phyloP scores from a whole-genome alignment of 1,140 invertebrate genomes.

The Anthonomus grandis region DNA sequence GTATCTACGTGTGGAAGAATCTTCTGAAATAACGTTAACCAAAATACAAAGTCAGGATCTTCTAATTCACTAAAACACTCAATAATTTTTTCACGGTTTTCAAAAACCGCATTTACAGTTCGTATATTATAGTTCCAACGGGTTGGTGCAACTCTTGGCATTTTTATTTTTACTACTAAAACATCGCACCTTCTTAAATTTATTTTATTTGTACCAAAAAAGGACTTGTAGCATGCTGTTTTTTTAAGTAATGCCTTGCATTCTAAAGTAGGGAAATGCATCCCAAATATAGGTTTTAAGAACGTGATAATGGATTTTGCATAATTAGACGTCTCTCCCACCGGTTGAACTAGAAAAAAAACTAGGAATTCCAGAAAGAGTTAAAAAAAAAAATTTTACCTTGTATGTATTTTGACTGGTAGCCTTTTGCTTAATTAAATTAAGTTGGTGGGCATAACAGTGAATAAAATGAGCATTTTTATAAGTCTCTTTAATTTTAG shows the following conservation, averaged over 20 bases:
- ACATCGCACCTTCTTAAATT: slow-evolving; percentile 9
- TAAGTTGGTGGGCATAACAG: slow-evolving; percentile 40
- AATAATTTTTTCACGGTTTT: slow-evolving; percentile 6
- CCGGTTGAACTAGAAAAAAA: slow-evolving; percentile 26
- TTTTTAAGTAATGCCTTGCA: no score
- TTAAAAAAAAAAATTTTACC: slow-evolving; percentile 22
- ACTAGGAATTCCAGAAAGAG: slow-evolving; percentile 16
- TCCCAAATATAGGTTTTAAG: no score
- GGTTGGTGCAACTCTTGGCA: slow-evolving; percentile 9
- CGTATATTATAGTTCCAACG: slow-evolving; percentile 15
- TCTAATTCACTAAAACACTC: slow-evolving; percentile 4
- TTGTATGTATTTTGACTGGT: slow-evolving; percentile 19
- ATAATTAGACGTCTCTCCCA: no score
- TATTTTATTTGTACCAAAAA: no score
- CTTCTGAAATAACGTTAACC: no score
- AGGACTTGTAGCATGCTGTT: no score
- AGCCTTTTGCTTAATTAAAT: slow-evolving; percentile 32
- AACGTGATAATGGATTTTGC: no score
- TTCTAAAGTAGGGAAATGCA: no score
- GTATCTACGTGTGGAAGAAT: no score
- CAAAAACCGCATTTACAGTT: slow-evolving; percentile 8
- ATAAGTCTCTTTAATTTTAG: no score
- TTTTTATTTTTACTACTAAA: slow-evolving; percentile 9
- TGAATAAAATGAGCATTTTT: slow-evolving; percentile 15
- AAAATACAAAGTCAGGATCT: no score